Conservation (phyloP, 2,113 vertebrate genomes). For the Hyperopisus bebe region DNA sequence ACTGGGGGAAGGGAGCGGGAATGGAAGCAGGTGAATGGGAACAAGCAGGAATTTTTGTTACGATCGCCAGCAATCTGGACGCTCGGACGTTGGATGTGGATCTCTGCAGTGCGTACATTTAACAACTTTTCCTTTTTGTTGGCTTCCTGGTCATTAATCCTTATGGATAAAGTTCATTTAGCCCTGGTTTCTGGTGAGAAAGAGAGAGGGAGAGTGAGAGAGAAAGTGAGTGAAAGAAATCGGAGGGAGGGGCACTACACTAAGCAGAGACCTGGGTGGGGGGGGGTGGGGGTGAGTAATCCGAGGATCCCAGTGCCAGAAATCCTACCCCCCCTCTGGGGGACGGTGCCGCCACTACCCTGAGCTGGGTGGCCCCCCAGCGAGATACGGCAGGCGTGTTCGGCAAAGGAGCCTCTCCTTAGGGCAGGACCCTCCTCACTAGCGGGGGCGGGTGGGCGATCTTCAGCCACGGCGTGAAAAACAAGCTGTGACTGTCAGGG, state of each 20-base stretch:
- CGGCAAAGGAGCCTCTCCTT: background rate
- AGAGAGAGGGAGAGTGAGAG: background rate
- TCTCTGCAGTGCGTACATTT: background rate
- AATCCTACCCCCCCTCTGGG: background rate
- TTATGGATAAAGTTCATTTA: background rate
- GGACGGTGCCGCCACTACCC: background rate
- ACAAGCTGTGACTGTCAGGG: background rate
- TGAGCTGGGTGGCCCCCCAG: background rate
- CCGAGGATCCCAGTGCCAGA: conserved; percentile 13
- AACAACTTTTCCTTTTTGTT: background rate
- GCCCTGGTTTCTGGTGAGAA: background rate
- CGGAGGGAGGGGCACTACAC: background rate
- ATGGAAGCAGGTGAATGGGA: background rate
- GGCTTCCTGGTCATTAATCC: background rate
- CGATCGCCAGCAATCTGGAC: background rate
- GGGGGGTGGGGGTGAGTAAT: conserved; percentile 9
- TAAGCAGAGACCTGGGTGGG: background rate
- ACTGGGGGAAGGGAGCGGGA: background rate
- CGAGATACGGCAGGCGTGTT: background rate
- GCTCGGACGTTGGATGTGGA: background rate
- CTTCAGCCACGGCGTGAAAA: background rate
- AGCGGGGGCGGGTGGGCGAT: background rate
- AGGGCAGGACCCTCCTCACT: background rate
- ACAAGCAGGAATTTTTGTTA: background rate
- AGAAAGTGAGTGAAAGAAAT: background rate